Conservation (phyloP, 2,888 invertebrate genomes). For the Rhabditoides inermis region DNA sequence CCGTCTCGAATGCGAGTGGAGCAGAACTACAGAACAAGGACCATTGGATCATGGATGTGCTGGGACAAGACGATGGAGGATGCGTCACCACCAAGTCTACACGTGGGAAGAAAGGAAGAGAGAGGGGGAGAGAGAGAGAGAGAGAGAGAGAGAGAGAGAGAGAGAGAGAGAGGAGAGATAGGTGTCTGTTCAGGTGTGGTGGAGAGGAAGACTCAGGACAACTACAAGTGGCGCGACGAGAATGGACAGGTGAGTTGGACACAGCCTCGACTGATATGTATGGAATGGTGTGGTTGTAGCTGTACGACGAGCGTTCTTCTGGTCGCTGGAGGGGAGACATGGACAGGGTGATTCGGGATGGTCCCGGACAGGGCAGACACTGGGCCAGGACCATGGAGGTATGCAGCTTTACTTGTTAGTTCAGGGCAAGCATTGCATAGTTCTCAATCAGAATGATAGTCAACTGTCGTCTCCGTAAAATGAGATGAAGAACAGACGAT, state of each 20-base stretch:
- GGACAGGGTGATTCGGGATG: slow-evolving; percentile 25
- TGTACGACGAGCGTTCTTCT: neutral
- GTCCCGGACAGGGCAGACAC: slow-evolving; percentile 28
- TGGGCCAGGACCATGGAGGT: slow-evolving; percentile 28
- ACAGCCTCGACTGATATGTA: neutral
- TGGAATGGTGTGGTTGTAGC: neutral
- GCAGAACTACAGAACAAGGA: slow-evolving; percentile 11
- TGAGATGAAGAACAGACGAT: too few species aligned
- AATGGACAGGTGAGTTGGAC: slow-evolving; percentile 18
- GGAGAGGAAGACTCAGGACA: slow-evolving; percentile 28
- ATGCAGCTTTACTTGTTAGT: neutral
- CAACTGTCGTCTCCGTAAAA: slow-evolving; percentile 20
- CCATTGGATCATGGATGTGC: slow-evolving; percentile 15
- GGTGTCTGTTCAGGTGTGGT: slow-evolving; percentile 18
- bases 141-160: neutral
- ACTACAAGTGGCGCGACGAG: slow-evolving; percentile 32
- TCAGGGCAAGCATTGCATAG: neutral
- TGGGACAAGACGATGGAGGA: slow-evolving; percentile 17
- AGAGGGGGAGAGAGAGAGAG: neutral
- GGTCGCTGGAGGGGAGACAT: slow-evolving; percentile 17
- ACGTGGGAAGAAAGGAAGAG: slow-evolving; percentile 9
- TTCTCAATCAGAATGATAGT: neutral
- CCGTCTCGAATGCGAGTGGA: slow-evolving; percentile 20
- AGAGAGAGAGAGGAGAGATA: neutral
- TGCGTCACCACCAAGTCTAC: slow-evolving; percentile 29